phyloP scores from a whole-genome alignment of 1,140 invertebrate genomes.

The Pachyrhynchus sulphureomaculatus region DNA sequence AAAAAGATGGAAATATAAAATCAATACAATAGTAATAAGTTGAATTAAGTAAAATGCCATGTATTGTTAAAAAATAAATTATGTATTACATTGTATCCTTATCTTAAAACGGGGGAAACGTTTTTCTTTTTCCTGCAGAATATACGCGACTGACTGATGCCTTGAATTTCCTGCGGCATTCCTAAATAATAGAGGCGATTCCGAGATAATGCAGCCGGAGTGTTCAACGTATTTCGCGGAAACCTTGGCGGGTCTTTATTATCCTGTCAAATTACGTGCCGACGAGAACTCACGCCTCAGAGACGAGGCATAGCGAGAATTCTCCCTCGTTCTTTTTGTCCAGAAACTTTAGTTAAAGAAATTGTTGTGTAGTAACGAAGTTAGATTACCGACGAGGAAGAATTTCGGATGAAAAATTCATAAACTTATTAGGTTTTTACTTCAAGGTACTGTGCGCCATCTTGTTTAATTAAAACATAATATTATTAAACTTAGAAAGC shows the following conservation, averaged over 20 bases:
- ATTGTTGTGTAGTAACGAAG: conserved; percentile 1
- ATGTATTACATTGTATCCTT: too few relatives aligned
- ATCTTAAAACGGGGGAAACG: not conserved
- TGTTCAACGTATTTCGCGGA: conserved; percentile 31
- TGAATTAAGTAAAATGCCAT: too few relatives aligned
- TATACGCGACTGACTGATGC: conserved; percentile 11
- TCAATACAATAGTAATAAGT: too few relatives aligned
- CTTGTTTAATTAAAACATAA: too few relatives aligned
- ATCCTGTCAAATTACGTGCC: conserved; percentile 34
- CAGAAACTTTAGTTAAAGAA: conserved; percentile 5
- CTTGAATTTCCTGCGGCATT: conserved; percentile 29
- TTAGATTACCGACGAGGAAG: not conserved
- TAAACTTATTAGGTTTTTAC: not conserved
- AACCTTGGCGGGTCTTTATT: conserved; percentile 33
- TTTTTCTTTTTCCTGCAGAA: conserved; percentile 13
- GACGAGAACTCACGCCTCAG: conserved; percentile 26
- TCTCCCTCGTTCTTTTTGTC: conserved; percentile 16
- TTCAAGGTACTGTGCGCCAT: too few relatives aligned
- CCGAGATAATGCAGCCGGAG: conserved; percentile 30
- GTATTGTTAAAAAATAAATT: too few relatives aligned
- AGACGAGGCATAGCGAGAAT: conserved; percentile 27
- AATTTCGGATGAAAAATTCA: not conserved
- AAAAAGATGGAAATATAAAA: too few relatives aligned
- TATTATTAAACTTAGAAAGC: too few relatives aligned
- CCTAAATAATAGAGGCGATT: conserved; percentile 34